phyloP scores from a whole-genome alignment of 1,140 invertebrate species.

The Mizuhopecten yessoensis region DNA sequence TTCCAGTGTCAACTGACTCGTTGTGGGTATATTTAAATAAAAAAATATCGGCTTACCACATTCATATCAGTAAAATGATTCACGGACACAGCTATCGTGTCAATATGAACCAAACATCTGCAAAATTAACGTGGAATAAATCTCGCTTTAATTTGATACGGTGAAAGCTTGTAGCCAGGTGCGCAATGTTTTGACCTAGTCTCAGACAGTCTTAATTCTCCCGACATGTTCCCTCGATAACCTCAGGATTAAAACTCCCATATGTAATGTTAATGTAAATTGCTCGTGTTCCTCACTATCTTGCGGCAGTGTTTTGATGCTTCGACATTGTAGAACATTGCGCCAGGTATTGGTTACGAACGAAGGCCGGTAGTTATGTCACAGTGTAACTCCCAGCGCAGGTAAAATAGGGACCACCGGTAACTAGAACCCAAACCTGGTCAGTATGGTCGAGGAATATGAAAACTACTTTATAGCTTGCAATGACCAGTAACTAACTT shows the following conservation, averaged over 20 bases:
- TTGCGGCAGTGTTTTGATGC: background rate
- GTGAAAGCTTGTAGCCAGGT: background rate
- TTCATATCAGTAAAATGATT: background rate
- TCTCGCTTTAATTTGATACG: background rate
- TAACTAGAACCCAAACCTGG: too few species aligned
- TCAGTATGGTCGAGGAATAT: background rate
- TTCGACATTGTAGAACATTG: background rate
- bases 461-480: too few species aligned
- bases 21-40: too few species aligned
- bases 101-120: background rate
- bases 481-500: too few species aligned
- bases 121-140: background rate
- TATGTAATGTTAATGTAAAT: constrained; percentile 21
- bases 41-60: background rate
- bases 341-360: background rate
- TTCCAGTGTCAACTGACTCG: too few species aligned
- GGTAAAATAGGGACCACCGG: background rate
- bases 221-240: background rate
- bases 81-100: background rate
- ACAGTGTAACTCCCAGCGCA: background rate
- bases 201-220: background rate
- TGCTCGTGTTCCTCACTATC: background rate
- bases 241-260: background rate
- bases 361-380: background rate
- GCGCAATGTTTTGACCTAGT: background rate